A percentile compares a stretch with the other conserved stretches of the same genome.
Conservation (phyloP, 1,140 invertebrate genomes). For the Vollenhovia emeryi region DNA sequence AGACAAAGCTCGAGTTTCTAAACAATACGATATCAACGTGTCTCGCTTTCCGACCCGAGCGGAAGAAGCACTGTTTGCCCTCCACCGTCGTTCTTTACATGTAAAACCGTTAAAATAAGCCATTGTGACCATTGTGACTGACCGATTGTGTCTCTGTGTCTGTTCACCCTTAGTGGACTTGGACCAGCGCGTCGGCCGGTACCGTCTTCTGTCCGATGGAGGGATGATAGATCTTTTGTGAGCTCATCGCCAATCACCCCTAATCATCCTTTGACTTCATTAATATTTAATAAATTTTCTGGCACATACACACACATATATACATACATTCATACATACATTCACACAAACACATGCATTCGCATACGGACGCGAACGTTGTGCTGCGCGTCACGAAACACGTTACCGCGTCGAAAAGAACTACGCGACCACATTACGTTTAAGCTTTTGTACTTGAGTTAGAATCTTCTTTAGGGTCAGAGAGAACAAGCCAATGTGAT, state of each 20-base stretch:
- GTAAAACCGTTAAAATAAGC: conserved; percentile 30
- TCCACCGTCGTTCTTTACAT: conserved; percentile 41
- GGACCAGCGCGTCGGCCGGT: conserved; percentile 85
- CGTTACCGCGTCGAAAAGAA: conserved; percentile 3
- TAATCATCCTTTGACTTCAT: conserved; percentile 77
- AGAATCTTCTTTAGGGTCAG: conserved; percentile 23
- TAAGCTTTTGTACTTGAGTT: conserved; percentile 60
- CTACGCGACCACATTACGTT: conserved; percentile 34
- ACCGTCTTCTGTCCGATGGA: conserved; percentile 86
- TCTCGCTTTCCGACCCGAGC: background rate
- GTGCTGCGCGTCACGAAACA: conserved; percentile 1
- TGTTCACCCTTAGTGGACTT: conserved; percentile 85
- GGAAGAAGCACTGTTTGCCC: conserved; percentile 42
- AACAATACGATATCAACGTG: background rate
- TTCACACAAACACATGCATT: background rate
- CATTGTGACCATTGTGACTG: conserved; percentile 65
- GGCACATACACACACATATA: background rate
- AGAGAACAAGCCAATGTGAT: conserved; percentile 45
- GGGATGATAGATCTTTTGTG: conserved; percentile 85
- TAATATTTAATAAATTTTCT: conserved; percentile 58
- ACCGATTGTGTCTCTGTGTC: conserved; percentile 81
- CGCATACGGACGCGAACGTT: background rate
- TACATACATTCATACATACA: background rate
- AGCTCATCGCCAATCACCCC: conserved; percentile 81
- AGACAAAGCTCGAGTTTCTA: background rate